Conservation (phyloP, 1,140 invertebrate genomes). For the Macrosteles quadrilineatus region DNA sequence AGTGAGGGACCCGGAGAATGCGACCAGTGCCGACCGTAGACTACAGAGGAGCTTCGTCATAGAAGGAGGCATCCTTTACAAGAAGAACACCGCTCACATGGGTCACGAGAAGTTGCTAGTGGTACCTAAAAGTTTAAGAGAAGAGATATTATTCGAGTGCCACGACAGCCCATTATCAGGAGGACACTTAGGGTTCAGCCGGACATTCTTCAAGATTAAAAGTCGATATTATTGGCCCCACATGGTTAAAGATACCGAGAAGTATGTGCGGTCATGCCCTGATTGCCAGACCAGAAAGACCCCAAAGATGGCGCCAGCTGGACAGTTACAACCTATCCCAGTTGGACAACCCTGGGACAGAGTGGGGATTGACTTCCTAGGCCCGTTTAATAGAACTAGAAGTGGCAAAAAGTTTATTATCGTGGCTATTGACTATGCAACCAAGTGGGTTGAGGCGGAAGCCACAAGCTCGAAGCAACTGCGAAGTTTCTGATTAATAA, state of each 20-base stretch:
- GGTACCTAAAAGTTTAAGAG: not conserved
- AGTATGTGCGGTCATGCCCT: not conserved
- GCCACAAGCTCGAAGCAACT: not conserved
- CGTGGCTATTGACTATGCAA: not conserved
- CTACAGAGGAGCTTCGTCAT: not conserved
- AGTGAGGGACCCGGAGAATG: not conserved
- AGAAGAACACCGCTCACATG: not conserved
- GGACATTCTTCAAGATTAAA: conserved; percentile 4
- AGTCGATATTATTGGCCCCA: not conserved
- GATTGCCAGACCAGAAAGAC: conserved; percentile 7
- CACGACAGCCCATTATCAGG: conserved; percentile 10
- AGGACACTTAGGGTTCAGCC: conserved; percentile 5
- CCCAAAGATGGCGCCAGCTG: not conserved
- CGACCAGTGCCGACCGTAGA: not conserved
- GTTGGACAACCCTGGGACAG: not conserved
- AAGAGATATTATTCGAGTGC: not conserved
- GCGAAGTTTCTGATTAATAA: conserved; percentile 1
- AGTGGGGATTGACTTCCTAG: not conserved
- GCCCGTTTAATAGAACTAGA: conserved; percentile 1
- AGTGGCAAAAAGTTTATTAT: not conserved
- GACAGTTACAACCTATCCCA: not conserved
- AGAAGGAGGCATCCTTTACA: not conserved
- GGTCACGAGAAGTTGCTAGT: not conserved
- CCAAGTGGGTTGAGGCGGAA: not conserved
- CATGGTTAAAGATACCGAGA: not conserved